A percentile compares a stretch with the other conserved stretches of the same genome.
Conservation (phyloP, 1,140 invertebrate species). For the Drosophila nannoptera region DNA sequence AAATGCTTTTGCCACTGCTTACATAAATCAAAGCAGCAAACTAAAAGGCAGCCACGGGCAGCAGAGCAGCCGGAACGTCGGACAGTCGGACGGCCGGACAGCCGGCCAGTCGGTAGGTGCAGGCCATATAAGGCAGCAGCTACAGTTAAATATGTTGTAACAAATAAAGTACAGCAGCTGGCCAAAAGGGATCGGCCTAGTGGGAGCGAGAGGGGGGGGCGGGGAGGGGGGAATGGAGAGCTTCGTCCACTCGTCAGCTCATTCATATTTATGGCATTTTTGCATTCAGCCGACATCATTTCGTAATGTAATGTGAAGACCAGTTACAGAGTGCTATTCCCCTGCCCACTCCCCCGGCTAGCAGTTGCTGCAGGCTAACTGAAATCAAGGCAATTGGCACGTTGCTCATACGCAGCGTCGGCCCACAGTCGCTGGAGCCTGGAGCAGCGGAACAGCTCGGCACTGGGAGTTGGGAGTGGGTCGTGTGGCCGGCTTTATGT, state of each 20-base stretch:
- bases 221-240: slow-evolving; percentile 34
- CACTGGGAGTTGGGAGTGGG: neutral
- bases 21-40: slow-evolving; percentile 71
- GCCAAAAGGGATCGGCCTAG: slow-evolving; percentile 35
- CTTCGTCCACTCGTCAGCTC: slow-evolving; percentile 64
- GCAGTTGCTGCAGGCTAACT: slow-evolving; percentile 10
- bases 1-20: slow-evolving; percentile 68
- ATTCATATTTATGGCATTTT: slow-evolving; percentile 78
- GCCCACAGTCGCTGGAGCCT: slow-evolving; percentile 1
- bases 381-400: slow-evolving; percentile 73
- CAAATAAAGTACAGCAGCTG: slow-evolving; percentile 74
- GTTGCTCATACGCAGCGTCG: slow-evolving; percentile 69
- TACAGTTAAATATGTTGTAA: slow-evolving; percentile 77
- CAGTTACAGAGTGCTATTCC: slow-evolving; percentile 45
- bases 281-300: slow-evolving; percentile 75
- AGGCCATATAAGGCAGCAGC: slow-evolving; percentile 42
- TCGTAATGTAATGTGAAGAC: slow-evolving; percentile 71
- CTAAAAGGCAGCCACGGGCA: slow-evolving; percentile 56
- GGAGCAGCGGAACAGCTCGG: neutral
- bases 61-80: slow-evolving; percentile 15
- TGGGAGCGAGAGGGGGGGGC: neutral
- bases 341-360: neutral
- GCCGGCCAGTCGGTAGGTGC: too few relatives aligned
- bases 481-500: slow-evolving; percentile 50
- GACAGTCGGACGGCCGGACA: too few relatives aligned